These are phyloP conservation scores for Poecilia picta DNA, from an alignment of 2,797 vertebrate genomes.

Conservation along the genomic window DNA sequence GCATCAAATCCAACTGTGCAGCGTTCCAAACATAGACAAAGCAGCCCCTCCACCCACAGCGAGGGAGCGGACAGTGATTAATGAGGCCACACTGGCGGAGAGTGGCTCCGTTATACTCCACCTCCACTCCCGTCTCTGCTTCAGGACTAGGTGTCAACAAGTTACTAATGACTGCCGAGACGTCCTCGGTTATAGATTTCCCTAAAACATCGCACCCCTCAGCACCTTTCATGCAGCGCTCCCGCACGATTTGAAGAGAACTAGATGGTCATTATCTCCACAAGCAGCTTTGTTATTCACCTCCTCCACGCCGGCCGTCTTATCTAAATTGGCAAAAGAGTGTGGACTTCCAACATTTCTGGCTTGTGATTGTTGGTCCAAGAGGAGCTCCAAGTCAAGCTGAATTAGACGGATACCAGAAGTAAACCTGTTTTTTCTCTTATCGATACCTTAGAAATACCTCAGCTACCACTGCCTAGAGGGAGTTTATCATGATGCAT, in stretches of 20 bases:
- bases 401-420: neutral
- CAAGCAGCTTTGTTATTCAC: neutral
- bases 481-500: too few relatives aligned
- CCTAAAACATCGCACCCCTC: slow-evolving; percentile 47
- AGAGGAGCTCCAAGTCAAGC: neutral
- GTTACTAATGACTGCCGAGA: slow-evolving; percentile 67
- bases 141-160: slow-evolving; percentile 60
- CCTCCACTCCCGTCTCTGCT: slow-evolving; percentile 57
- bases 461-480: too few relatives aligned
- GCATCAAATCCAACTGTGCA: slow-evolving; percentile 49
- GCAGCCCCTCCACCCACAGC: slow-evolving; percentile 51
- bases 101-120: slow-evolving; percentile 64
- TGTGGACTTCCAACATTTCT: neutral
- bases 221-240: slow-evolving; percentile 34
- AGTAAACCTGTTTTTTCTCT: neutral
- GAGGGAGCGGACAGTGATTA: slow-evolving; percentile 75
- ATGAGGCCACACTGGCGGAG: slow-evolving; percentile 72
- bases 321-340: neutral
- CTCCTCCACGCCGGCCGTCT: neutral
- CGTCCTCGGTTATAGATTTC: slow-evolving; percentile 58
- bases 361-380: neutral
- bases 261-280: slow-evolving; percentile 29
- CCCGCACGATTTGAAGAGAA: slow-evolving; percentile 7
- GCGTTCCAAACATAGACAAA: slow-evolving; percentile 64
- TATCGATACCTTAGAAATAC: neutral